A percentile compares a stretch with the other conserved stretches of the same genome.
These are phyloP conservation scores for Ephialtes manifestator DNA, from an alignment of 2,888 invertebrate species.

Conservation along the genomic window DNA sequence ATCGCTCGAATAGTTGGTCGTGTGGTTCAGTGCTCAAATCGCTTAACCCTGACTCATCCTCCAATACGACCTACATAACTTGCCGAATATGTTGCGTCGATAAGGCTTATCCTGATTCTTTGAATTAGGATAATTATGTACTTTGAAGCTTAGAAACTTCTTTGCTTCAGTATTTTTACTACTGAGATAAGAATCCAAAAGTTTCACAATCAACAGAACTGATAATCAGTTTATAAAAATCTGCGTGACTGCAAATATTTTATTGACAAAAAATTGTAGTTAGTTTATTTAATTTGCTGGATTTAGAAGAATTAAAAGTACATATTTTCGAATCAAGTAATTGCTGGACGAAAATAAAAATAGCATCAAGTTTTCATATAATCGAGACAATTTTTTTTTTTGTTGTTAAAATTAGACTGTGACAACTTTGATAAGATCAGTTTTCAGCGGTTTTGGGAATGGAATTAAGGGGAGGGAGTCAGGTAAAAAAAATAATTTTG, in stretches of 20 bases:
- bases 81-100: conserved; percentile 13
- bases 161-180: not conserved
- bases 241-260: not conserved
- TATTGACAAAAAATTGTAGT: not conserved
- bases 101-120: conserved; percentile 11
- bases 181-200: not conserved
- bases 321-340: not conserved
- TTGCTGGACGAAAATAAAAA: not conserved
- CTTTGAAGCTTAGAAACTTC: not conserved
- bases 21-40: conserved; percentile 28
- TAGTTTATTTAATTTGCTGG: not conserved
- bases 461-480: too few species aligned
- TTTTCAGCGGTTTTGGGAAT: too few species aligned
- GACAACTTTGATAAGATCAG: too few species aligned
- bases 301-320: not conserved
- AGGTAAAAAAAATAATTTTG: too few species aligned
- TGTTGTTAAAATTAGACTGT: too few species aligned
- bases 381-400: too few species aligned
- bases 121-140: conserved; percentile 1
- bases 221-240: not conserved
- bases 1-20: conserved; percentile 20
- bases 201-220: not conserved
- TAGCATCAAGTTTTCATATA: too few species aligned
- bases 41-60: conserved; percentile 34
- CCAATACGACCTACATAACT: conserved; percentile 39